Evolutionary conservation across 2,113 vertebrate species (phyloP).

Genomic region (Protomyctophum bolini): DNA sequence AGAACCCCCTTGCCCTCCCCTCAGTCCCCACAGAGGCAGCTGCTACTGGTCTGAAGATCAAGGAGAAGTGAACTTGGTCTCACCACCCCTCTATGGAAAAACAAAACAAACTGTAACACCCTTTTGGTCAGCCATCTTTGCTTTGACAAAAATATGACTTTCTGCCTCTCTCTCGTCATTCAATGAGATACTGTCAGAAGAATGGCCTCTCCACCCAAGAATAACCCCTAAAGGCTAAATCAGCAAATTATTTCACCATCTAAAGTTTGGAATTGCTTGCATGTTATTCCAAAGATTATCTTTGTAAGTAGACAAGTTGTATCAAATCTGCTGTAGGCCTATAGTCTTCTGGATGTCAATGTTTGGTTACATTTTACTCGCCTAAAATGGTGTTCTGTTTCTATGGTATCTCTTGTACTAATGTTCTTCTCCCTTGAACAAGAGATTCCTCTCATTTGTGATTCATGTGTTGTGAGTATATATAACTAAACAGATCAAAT

Average conservation of each 20-base stretch:
- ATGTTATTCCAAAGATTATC: no score
- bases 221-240: neutral
- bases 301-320: no score
- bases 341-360: no score
- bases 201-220: neutral
- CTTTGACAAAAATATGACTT: constrained; percentile 77
- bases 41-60: constrained; percentile 45
- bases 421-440: no score
- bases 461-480: no score
- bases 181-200: constrained; percentile 23
- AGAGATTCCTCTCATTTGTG: no score
- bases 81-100: constrained; percentile 56
- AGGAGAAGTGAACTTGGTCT: constrained; percentile 53
- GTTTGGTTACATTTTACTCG: no score
- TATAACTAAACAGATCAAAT: no score
- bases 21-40: constrained; percentile 8
- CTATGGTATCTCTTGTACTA: no score
- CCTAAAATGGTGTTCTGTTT: no score
- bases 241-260: neutral
- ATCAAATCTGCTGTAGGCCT: no score
- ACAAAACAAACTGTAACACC: constrained; percentile 79
- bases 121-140: constrained; percentile 46
- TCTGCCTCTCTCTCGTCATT: constrained; percentile 28
- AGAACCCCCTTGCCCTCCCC: constrained; percentile 39
- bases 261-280: no score